Base-by-base conservation (phyloP, 2,113 vertebrate genomes). In the Vireo altiloquus region DNA sequence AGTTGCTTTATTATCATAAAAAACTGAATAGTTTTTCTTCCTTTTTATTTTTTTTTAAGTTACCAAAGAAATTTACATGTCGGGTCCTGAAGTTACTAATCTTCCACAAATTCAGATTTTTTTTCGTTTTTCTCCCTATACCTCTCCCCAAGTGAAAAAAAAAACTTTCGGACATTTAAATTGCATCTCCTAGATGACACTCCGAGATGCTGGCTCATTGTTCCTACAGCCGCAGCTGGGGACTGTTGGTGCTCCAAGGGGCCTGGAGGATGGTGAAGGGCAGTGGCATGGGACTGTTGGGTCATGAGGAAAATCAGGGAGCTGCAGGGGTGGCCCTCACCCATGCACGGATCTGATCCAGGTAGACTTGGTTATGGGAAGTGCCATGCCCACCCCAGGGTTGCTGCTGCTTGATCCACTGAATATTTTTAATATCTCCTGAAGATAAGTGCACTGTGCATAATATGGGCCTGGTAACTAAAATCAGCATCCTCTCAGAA, bases 401-500 rank as follows among this genome's bases (percentile, higher is more conserved):
- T 42, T 81, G 60, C 35, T 78, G 74, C 16, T 93, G 70, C 35
- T 87, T 84, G 40, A 75, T 96, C 68, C 65, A 49, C 54, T 60
- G 31, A 53, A 61, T 95, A 82, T 81, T 96, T 94, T 91, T n/a
- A 93, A 19, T 92, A 87, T 92, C 50, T 42, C 42, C 56, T 81
- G 39, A 46, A 37, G 52, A 72, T 84, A 92, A 94, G 76, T 30
- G 63, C 92, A 50, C 47, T 76, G 39, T 56, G 31, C 8, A 14
- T 65, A 83, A 46, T n/a, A 40, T 3, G 4, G 28, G 30, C 17
- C 72, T 33, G 11, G 82, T 61, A 89, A 96, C 69, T 91, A 84
- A 95, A 94, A 80, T 81, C 94, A 93, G 39, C 63, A 70, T 87
- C 59, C 82, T 96, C 84, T 95, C 78, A 89, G 75, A 75, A 57